phyloP scores from a whole-genome alignment of 2,113 vertebrate genomes.

The Thermophis baileyi region DNA sequence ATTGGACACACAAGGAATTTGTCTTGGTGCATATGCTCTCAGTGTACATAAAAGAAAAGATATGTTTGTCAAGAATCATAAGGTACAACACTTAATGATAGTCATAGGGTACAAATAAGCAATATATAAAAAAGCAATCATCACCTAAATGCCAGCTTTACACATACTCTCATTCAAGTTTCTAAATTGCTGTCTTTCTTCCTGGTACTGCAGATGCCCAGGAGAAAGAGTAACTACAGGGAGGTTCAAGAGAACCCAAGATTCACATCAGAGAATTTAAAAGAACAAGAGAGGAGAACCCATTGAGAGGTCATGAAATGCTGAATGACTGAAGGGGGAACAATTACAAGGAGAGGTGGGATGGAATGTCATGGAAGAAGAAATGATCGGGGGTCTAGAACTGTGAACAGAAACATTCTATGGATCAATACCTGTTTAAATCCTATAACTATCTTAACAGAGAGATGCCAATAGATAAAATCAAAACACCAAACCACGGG shows the following conservation, averaged over 20 bases:
- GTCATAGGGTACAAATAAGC: too few relatives aligned
- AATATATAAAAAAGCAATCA: too few relatives aligned
- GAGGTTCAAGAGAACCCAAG: background rate
- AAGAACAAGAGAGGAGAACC: background rate
- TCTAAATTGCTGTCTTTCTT: background rate
- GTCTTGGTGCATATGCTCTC: too few relatives aligned
- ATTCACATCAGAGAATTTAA: background rate
- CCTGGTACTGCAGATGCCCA: background rate
- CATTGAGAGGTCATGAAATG: background rate
- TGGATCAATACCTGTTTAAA: background rate
- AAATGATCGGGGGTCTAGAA: background rate
- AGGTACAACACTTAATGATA: too few relatives aligned
- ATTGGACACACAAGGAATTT: too few relatives aligned
- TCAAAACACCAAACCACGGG: constrained; percentile 32
- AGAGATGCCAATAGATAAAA: background rate
- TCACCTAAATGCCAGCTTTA: background rate
- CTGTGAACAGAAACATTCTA: background rate
- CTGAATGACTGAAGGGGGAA: background rate
- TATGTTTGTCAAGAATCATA: too few relatives aligned
- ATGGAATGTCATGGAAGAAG: background rate
- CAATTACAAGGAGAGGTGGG: background rate
- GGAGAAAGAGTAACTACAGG: background rate
- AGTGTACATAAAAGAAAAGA: too few relatives aligned
- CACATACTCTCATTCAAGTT: background rate
- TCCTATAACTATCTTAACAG: background rate